These are phyloP conservation scores for Craseonycteris thonglongyai DNA, from an alignment of 2,113 vertebrate species.

Conservation along the genomic window DNA sequence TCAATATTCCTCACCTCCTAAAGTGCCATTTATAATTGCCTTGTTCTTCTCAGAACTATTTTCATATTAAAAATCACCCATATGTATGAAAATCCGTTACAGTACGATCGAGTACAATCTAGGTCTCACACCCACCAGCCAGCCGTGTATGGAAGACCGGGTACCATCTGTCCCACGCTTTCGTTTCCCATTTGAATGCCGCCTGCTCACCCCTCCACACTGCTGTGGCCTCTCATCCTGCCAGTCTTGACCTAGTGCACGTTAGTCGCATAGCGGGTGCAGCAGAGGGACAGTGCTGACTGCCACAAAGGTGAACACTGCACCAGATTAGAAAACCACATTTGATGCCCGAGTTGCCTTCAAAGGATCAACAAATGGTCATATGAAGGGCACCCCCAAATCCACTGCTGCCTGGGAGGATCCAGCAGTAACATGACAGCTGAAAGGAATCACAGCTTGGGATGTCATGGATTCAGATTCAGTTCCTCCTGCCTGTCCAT, in stretches of 20 bases:
- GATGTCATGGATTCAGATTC: background rate
- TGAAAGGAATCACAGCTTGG: background rate
- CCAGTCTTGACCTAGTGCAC: background rate
- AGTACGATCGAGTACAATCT: background rate
- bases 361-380: background rate
- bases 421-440: background rate
- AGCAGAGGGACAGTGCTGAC: background rate
- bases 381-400: background rate
- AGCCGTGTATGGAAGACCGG: fast-evolving
- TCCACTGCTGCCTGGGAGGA: background rate
- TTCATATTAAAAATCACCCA: background rate
- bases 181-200: background rate
- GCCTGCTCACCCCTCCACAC: background rate
- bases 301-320: background rate
- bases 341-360: background rate
- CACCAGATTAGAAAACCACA: background rate
- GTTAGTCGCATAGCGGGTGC: background rate
- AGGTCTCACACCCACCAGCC: background rate
- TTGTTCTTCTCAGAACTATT: background rate
- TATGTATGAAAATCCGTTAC: background rate
- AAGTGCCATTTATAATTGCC: background rate
- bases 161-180: fast-evolving
- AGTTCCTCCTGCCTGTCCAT: fast-evolving
- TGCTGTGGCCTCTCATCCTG: background rate
- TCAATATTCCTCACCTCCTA: background rate